These are phyloP conservation scores for Brachyrhaphis roseni DNA, from an alignment of 2,797 vertebrate species.

Conservation along the genomic window DNA sequence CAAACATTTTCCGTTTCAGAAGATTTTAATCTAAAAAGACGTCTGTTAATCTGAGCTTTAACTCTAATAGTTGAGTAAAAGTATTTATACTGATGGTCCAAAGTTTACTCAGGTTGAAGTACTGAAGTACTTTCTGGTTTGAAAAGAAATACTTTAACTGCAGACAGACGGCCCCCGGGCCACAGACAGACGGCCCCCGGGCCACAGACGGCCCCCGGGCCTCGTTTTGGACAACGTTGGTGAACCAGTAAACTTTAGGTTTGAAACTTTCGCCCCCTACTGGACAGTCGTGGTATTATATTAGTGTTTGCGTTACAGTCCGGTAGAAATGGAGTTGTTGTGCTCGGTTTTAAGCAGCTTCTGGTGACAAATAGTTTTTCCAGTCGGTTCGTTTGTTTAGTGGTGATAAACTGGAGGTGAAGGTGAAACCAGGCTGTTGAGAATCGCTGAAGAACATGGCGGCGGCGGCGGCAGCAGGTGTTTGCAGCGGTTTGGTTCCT, in stretches of 20 bases:
- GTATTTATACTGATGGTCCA: too few species aligned
- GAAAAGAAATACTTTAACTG: too few species aligned
- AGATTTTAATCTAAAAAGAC: not conserved
- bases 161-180: too few species aligned
- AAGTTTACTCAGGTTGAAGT: too few species aligned
- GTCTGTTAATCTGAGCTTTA: too few species aligned
- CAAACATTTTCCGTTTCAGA: not conserved
- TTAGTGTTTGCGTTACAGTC: not conserved
- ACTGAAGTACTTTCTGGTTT: too few species aligned
- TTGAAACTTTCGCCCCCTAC: not conserved
- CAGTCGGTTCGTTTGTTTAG: slow-evolving; percentile 25
- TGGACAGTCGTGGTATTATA: not conserved
- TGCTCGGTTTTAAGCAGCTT: not conserved
- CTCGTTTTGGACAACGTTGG: not conserved
- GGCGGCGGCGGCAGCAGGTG: slow-evolving; percentile 55
- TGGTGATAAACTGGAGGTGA: slow-evolving; percentile 52
- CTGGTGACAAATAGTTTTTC: not conserved
- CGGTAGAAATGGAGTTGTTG: not conserved
- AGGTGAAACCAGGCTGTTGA: slow-evolving; percentile 53
- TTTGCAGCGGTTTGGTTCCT: slow-evolving; percentile 67
- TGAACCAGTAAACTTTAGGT: not conserved
- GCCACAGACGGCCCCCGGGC: too few species aligned
- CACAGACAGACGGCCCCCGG: too few species aligned
- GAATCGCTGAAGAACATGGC: slow-evolving; percentile 33
- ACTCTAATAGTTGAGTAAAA: too few species aligned